Evolutionary conservation across 2,113 vertebrate species (phyloP).

Genomic region (Danionella cerebrum): DNA sequence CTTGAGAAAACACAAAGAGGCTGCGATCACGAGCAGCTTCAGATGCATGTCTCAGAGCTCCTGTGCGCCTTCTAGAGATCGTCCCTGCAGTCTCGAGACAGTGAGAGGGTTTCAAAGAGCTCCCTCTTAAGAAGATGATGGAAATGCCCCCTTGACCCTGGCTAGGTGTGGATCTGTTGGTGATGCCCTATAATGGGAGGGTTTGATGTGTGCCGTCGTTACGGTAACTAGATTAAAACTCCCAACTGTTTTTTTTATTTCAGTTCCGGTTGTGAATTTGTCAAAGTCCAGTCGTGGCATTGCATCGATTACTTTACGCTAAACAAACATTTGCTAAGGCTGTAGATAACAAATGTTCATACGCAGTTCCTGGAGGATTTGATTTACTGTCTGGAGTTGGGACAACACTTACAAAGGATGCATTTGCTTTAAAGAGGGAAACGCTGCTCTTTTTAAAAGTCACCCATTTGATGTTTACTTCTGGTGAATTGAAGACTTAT

Average conservation of each 20-base stretch:
- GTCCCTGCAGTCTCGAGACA: not conserved
- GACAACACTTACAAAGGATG: too few species aligned
- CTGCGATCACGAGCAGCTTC: constrained; percentile 37
- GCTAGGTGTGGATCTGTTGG: not conserved
- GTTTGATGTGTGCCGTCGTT: not conserved
- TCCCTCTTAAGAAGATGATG: not conserved
- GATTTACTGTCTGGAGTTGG: too few species aligned
- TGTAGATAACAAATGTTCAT: not conserved
- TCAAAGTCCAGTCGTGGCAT: not conserved
- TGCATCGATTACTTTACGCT: not conserved
- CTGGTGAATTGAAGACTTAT: too few species aligned
- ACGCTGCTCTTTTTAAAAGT: too few species aligned
- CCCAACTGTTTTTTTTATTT: not conserved
- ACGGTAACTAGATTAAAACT: not conserved
- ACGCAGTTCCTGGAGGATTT: too few species aligned
- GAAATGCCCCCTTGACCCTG: not conserved
- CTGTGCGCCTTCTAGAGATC: too few species aligned
- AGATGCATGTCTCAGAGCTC: constrained; percentile 42
- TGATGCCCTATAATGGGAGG: not conserved
- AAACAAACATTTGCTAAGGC: not conserved
- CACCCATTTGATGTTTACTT: too few species aligned
- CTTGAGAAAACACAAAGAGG: constrained; percentile 44
- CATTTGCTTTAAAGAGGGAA: too few species aligned
- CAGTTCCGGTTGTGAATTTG: not conserved
- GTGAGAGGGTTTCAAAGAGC: not conserved